Conservation (phyloP, 1,140 invertebrate species). For the Scylla paramamosain region DNA sequence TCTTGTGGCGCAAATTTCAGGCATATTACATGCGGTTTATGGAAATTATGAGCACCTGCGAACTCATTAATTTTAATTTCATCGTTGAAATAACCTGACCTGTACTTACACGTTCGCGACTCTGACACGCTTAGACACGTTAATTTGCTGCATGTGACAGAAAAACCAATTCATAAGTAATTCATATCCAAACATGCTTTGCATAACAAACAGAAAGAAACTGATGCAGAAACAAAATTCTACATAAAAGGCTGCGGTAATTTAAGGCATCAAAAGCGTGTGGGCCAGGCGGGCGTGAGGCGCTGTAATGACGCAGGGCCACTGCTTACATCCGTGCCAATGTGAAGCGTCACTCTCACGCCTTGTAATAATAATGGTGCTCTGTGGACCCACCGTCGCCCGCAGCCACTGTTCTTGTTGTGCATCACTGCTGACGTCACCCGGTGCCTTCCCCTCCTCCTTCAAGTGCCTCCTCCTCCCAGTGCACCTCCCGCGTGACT, state of each 20-base stretch:
- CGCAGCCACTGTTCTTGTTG: too few relatives aligned
- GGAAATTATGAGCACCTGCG: too few relatives aligned
- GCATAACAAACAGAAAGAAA: background rate
- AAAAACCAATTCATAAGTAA: background rate
- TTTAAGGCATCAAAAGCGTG: background rate
- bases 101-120: too few relatives aligned
- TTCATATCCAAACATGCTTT: background rate
- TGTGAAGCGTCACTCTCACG: background rate
- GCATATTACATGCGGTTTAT: too few relatives aligned
- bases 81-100: too few relatives aligned
- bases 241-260: background rate
- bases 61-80: too few relatives aligned
- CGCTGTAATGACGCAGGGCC: background rate
- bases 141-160: background rate
- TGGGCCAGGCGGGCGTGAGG: background rate
- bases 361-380: too few relatives aligned
- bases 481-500: background rate
- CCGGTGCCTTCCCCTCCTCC: background rate
- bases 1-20: too few relatives aligned
- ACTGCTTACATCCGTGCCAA: background rate
- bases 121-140: too few relatives aligned
- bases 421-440: too few relatives aligned
- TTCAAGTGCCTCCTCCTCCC: background rate
- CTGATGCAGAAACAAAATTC: background rate
- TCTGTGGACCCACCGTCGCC: too few relatives aligned